Conservation (phyloP, 1,140 invertebrate species). For the Probaryconus sp. region DNA sequence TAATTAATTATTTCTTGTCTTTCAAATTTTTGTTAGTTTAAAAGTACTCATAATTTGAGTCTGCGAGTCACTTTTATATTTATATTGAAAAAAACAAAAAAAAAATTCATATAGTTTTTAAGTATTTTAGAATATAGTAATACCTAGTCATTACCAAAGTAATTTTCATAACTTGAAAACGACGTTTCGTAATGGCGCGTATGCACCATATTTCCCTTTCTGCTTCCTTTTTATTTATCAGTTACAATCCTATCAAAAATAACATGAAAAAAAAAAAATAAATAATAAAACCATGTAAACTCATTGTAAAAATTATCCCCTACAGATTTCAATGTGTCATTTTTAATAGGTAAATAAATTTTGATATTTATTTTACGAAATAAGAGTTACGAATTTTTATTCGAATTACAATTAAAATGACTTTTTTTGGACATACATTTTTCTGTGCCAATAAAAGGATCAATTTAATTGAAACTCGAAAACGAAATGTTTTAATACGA, state of each 20-base stretch:
- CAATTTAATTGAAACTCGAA: slow-evolving; percentile 6
- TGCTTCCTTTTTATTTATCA: slow-evolving; percentile 36
- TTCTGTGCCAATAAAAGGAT: background rate
- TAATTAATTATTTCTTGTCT: too few relatives aligned
- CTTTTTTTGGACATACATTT: background rate
- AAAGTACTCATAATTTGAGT: slow-evolving; percentile 49
- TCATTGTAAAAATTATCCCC: too few relatives aligned
- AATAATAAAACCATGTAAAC: too few relatives aligned
- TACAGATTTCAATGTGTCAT: too few relatives aligned
- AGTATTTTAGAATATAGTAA: slow-evolving; percentile 64
- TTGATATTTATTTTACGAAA: slow-evolving; percentile 31
- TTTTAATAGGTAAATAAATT: too few relatives aligned
- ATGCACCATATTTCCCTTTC: slow-evolving; percentile 46
- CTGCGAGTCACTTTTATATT: slow-evolving; percentile 33
- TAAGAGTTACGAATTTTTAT: slow-evolving; percentile 12
- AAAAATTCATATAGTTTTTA: slow-evolving; percentile 39
- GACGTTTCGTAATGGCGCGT: slow-evolving; percentile 54
- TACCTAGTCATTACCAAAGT: slow-evolving; percentile 79
- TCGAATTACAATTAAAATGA: slow-evolving; percentile 1
- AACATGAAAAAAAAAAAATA: too few relatives aligned
- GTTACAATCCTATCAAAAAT: slow-evolving; percentile 18
- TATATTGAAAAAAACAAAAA: too few relatives aligned
- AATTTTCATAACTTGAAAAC: slow-evolving; percentile 63
- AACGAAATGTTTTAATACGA: slow-evolving; percentile 14
- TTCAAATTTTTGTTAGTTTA: slow-evolving; percentile 44